Evolutionary conservation across 1,140 invertebrate genomes (phyloP).

Genomic region (Heliothis virescens): DNA sequence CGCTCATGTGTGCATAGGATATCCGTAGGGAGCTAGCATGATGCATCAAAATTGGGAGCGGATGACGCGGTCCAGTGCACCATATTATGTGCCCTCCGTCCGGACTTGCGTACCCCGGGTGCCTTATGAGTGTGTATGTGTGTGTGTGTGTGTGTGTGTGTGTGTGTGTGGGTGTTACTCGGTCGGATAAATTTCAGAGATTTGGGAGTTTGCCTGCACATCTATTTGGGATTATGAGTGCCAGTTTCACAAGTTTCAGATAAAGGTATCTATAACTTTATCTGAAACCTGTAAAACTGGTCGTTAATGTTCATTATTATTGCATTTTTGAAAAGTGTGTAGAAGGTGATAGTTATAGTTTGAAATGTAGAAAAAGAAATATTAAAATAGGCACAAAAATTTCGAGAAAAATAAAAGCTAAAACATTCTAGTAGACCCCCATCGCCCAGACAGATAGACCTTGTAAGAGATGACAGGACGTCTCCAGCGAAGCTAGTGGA

Average conservation of each 20-base stretch:
- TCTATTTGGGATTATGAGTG: neutral
- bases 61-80: slow-evolving; percentile 54
- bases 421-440: too few relatives aligned
- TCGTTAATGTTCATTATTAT: neutral
- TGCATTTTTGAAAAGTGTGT: too few relatives aligned
- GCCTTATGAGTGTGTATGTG: slow-evolving; percentile 22
- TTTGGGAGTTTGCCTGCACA: neutral
- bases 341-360: neutral
- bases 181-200: neutral
- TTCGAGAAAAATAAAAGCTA: too few relatives aligned
- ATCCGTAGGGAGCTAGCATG: slow-evolving; percentile 61
- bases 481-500: too few relatives aligned
- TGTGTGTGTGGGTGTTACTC: neutral
- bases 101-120: neutral
- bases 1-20: slow-evolving; percentile 49
- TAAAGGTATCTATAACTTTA: too few relatives aligned
- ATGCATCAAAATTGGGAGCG: slow-evolving; percentile 65
- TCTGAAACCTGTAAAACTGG: too few relatives aligned
- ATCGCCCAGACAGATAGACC: too few relatives aligned
- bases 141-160: slow-evolving; percentile 5
- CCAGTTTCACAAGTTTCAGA: too few relatives aligned
- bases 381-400: too few relatives aligned
- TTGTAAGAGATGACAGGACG: too few relatives aligned
- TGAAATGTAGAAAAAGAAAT: too few relatives aligned
- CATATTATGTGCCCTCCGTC: slow-evolving; percentile 31